Evolutionary conservation across 92 coral and sea anemone species (phyloP), one percentile per base, ranked within the genome.

Genomic region (Palythoa grandis): DNA sequence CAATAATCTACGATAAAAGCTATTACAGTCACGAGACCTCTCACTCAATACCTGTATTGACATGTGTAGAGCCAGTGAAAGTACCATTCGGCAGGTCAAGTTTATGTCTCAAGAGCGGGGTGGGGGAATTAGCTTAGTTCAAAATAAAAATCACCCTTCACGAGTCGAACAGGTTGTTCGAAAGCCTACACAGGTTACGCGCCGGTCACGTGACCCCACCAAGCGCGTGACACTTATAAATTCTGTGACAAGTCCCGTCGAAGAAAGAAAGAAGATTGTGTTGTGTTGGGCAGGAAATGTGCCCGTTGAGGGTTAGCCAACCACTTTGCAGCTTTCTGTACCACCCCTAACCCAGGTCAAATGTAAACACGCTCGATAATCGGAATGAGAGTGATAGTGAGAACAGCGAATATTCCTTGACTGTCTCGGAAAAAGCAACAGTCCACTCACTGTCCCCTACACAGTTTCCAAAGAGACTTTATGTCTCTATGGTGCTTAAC

Each of bases 241-340:
- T 56, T 56, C 61, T 56, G 14, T 56, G 61, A 10, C 61, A 56
- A 56, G 61, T 56, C 15, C 19, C 19, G 3, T 86, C 73, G 43
- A 20, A 65, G 53, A 79, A 90, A 76, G 66, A 89, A 79, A 63
- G 87, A 75, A 25, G 79, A 82, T n/a, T 90, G 86, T 82, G 83
- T 70, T 12, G 90, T 11, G 13, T 2, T 3, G 61, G 61, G 19
- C 61, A 56, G 3, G 19, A 56, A 56, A 56, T 56, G 61, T 56
- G 13, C 3, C 15, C 11, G 61, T 56, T 56, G 14, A 0, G 61
- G 86, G 37, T 74, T 79, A 24, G 57, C 76, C 24, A 91, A 85
- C 71, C 91, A 91, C 84, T 88, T 91, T 56, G 82, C 92, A 54
- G 90, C 77, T 40, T 73, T 73, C 60, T 74, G 61, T 17, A n/a